phyloP scores from a whole-genome alignment of 92 coral and sea anemone species.

The Palythoa heliodiscus region DNA sequence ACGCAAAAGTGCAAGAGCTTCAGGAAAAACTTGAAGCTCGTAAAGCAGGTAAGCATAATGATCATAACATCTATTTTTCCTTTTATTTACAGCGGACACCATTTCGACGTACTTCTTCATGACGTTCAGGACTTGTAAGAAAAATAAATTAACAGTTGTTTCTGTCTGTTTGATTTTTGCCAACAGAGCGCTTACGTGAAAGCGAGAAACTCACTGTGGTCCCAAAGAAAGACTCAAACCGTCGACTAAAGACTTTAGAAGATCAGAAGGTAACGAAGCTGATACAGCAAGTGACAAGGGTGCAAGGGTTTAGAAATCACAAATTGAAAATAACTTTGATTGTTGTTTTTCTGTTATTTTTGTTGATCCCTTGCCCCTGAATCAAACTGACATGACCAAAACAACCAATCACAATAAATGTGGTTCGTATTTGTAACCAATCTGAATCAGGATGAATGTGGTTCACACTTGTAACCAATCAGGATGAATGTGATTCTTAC shows the following conservation, averaged over 20 bases:
- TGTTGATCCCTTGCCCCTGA: too few species aligned
- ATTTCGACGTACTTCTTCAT: too few species aligned
- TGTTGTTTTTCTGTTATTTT: too few species aligned
- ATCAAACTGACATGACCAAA: too few species aligned
- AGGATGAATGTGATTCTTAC: too few species aligned
- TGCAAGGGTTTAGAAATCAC: too few species aligned
- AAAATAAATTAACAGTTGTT: neutral
- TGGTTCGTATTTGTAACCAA: too few species aligned
- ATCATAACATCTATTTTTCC: neutral
- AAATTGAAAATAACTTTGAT: too few species aligned
- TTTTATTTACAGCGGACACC: neutral
- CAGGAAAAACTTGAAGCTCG: constrained; percentile 84
- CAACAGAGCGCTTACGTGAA: constrained; percentile 71
- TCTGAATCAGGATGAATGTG: too few species aligned
- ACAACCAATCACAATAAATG: too few species aligned
- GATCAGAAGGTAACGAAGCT: constrained; percentile 64
- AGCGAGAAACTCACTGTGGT: constrained; percentile 65
- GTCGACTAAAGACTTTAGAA: constrained; percentile 68
- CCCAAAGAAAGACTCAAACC: constrained; percentile 76
- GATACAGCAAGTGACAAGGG: neutral
- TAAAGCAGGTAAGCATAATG: constrained; percentile 65
- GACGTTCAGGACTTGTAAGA: too few species aligned
- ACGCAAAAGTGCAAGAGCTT: constrained; percentile 81
- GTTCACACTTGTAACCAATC: too few species aligned
- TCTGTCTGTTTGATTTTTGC: neutral